Evolutionary conservation across 2,888 invertebrate genomes (phyloP), one percentile per base, ranked within the genome.

Genomic region (Tineola bisselliella): DNA sequence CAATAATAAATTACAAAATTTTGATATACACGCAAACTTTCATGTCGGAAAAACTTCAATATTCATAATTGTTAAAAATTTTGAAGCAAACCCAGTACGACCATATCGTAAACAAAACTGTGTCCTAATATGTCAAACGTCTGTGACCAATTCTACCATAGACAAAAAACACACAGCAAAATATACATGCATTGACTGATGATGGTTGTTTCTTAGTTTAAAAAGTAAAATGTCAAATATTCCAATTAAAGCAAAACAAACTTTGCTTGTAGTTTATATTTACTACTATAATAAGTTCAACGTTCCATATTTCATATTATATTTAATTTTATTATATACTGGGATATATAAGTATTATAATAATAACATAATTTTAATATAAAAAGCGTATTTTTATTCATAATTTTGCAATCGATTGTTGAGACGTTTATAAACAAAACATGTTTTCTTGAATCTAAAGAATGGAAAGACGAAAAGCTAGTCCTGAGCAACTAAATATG

Each of bases 401-500:
- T 48, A 13, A 48, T n/a, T 48, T 48, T 13, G 15, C 48, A 13
- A 15, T 48, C 15, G n/a, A n/a, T 48, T 17, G 48, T 10, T 5
- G n/a, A 8, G 48, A 5, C 10, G 1, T 15, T 48, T 48, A 48
- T 12, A 19, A 54, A 54, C 25, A 54, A 54, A 25, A 54, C 18
- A 54, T 19, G 48, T 48, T 48, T 48, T 17, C 8, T 1, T 54
- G 25, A 13, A 8, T n/a, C 54, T 19, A 12, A 18, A 54, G 6
- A 54, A 71, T 72, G 73, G 71, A 73, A 64, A 67, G 73, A 63
- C 71, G 79, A 38, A 79, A 79, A 69, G 79, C 79, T 31, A 79
- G 79, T 52, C 78, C 77, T n/a, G 79, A 79, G 63, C 79, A 79
- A 63, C 64, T 79, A 56, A 77, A 73, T 62, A 76, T 79, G 77